phyloP scores from a whole-genome alignment of 2,113 vertebrate genomes.

The Sula dactylatra region DNA sequence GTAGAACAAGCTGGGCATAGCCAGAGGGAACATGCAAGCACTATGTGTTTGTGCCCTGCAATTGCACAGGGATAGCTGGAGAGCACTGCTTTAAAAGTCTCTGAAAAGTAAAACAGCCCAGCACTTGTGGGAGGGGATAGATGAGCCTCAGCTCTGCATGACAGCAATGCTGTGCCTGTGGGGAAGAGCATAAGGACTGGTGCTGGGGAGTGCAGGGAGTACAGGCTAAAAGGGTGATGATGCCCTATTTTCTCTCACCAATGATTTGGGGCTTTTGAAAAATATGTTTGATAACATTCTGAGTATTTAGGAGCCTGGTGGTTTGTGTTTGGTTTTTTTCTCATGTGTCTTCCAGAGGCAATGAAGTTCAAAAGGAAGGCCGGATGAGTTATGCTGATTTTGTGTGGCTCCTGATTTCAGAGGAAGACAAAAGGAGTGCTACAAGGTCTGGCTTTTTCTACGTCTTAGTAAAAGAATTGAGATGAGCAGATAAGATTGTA shows the following conservation, averaged over 20 bases:
- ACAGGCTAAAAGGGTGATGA: background rate
- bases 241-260: background rate
- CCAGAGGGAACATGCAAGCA: background rate
- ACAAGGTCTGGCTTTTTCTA: constrained; percentile 82
- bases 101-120: background rate
- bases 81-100: background rate
- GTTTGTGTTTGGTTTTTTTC: background rate
- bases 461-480: background rate
- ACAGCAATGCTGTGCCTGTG: background rate
- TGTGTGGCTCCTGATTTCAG: constrained; percentile 97
- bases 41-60: background rate
- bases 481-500: background rate
- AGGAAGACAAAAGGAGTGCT: constrained; percentile 95
- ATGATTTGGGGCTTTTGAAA: background rate
- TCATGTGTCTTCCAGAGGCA: constrained; percentile 82
- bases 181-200: background rate
- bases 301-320: background rate
- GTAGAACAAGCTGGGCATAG: background rate
- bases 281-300: background rate
- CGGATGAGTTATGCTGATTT: constrained; percentile 98
- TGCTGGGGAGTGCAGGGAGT: background rate
- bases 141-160: background rate
- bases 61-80: background rate
- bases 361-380: constrained; percentile 88
- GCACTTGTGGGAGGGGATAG: background rate